phyloP scores from a whole-genome alignment of 2,888 invertebrate genomes.

The Pilophorus perplexus region DNA sequence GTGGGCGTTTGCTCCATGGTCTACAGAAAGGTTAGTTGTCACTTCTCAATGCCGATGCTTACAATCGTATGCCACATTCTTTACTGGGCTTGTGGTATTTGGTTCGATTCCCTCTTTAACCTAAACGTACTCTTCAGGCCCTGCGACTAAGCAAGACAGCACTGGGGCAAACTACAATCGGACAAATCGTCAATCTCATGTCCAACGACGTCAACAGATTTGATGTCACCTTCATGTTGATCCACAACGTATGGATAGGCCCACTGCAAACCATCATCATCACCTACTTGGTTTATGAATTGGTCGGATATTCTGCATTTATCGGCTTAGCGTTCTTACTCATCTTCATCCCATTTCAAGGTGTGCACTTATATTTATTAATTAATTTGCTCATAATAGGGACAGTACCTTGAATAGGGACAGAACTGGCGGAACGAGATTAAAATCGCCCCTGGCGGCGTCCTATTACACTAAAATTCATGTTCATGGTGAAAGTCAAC shows the following conservation, averaged over 20 bases:
- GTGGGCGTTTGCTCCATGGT: constrained; percentile 78
- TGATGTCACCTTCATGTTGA: constrained; percentile 82
- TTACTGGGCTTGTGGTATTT: too few species aligned
- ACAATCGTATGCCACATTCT: too few species aligned
- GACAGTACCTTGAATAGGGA: too few species aligned
- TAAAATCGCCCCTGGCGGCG: too few species aligned
- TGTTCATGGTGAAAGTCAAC: too few species aligned
- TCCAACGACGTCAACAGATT: constrained; percentile 93
- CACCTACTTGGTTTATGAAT: constrained; percentile 63
- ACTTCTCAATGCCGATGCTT: too few species aligned
- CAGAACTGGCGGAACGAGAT: too few species aligned
- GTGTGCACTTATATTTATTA: too few species aligned
- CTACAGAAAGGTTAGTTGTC: constrained; percentile 71
- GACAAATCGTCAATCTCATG: constrained; percentile 66
- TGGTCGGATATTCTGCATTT: constrained; percentile 64
- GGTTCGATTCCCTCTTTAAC: too few species aligned
- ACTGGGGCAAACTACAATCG: constrained; percentile 75
- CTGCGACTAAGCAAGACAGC: constrained; percentile 76
- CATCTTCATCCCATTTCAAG: constrained; percentile 71
- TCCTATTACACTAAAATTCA: too few species aligned
- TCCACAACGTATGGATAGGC: constrained; percentile 90
- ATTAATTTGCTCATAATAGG: too few species aligned
- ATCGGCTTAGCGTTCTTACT: constrained; percentile 69
- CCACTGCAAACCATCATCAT: constrained; percentile 78
- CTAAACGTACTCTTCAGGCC: constrained; percentile 55